Evolutionary conservation across 2,888 invertebrate genomes (phyloP), one percentile per base, ranked within the genome.

Genomic region (Andrena trimmerana): DNA sequence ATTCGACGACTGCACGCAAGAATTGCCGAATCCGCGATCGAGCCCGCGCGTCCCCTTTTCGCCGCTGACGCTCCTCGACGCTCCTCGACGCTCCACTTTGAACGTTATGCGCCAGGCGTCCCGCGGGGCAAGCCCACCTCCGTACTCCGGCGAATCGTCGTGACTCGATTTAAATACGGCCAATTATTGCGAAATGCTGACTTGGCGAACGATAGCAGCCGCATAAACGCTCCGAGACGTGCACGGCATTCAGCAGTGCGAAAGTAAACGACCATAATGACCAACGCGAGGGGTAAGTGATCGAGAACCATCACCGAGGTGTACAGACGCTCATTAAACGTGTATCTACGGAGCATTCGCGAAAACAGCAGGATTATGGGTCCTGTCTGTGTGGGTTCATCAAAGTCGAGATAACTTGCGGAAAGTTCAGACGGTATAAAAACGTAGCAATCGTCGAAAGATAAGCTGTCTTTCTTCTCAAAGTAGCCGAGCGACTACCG

Each of bases 181-280:
- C 80, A 76, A 63, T 68, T 79, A 65, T 90, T 89, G 82, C 85
- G 88, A 89, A 90, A 91, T 84, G 91, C 90, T 90, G 91, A 92
- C 86, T 88, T 73, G 73, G 81, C 89, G 78, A 84, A 78, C 68
- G 50, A 70, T 62, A 24, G 62, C 63, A 75, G 81, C 81, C 68
- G 80, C 83, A 81, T 85, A 78, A 88, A 72, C 76, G 57, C 69
- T 65, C 67, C 57, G 74, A 52, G 60, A 82, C 36, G 59, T 79
- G 70, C 50, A 78, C 80, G 76, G 70, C 27, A 67, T 65, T 65
- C 10, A 65, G 59, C 73, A 78, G 85, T 80, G 75, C 31, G 50
- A 74, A 65, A 77, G 76, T 78, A 76, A 27, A 62, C 65, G 75
- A 78, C 88, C 42, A 78, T 71, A 68, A 92, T 90, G 92, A 73